Percentiles rank a stretch among this genome's conserved stretches.
phyloP scores from a whole-genome alignment of 1,140 invertebrate genomes.

The Pachypsylla venusta region DNA sequence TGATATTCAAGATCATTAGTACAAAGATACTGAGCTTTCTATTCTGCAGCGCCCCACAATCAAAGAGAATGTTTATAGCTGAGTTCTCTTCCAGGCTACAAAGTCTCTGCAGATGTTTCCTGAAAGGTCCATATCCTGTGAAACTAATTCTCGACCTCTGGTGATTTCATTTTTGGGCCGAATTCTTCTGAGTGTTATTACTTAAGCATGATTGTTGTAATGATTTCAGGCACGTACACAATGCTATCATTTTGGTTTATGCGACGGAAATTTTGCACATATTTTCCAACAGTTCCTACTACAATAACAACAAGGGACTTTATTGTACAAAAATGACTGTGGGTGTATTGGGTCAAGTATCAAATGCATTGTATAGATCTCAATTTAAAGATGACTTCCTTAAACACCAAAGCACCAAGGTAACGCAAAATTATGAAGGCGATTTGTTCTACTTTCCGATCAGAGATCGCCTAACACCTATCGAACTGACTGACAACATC shows the following conservation, averaged over 20 bases:
- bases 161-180: neutral
- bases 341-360: conserved; percentile 30
- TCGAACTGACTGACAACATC: no score
- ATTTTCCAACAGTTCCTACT: conserved; percentile 32
- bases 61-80: no score
- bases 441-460: no score
- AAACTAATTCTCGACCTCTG: neutral
- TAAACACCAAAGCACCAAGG: conserved; percentile 31
- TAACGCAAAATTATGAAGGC: conserved; percentile 26
- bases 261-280: conserved; percentile 34
- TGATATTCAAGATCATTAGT: no score
- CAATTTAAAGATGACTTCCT: conserved; percentile 33
- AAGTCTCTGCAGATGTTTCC: no score
- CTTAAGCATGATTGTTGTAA: neutral
- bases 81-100: no score
- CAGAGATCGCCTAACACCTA: no score
- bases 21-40: no score
- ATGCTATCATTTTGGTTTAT: conserved; percentile 34
- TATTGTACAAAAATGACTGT: conserved; percentile 34
- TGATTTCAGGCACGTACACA: conserved; percentile 34
- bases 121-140: no score
- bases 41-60: no score
- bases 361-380: conserved; percentile 34
- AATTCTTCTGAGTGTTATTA: neutral
- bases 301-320: conserved; percentile 28